Evolutionary conservation across 2,888 invertebrate species (phyloP).

Genomic region (Caenorhabditis wallacei): DNA sequence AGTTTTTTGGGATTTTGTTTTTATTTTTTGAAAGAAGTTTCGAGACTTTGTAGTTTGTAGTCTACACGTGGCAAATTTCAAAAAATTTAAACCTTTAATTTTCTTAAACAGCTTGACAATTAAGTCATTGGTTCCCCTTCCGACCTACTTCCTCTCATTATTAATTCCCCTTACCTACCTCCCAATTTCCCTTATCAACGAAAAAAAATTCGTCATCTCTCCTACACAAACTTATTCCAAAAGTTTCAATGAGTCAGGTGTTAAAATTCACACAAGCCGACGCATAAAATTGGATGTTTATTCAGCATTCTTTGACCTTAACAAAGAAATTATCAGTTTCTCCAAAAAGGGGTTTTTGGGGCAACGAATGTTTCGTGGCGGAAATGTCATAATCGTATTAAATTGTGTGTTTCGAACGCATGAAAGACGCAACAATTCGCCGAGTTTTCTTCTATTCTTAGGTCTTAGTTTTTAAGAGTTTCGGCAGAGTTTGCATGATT

Average conservation of each 20-base stretch:
- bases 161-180: too few relatives aligned
- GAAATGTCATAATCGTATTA: conserved; percentile 33
- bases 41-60: too few relatives aligned
- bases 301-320: neutral
- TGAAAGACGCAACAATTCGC: neutral
- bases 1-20: neutral
- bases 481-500: neutral
- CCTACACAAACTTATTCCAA: neutral
- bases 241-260: neutral
- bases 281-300: neutral
- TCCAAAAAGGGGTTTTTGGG: neutral
- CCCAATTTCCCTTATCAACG: too few relatives aligned
- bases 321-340: neutral
- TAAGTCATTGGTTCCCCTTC: too few relatives aligned
- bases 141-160: too few relatives aligned
- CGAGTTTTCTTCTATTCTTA: conserved; percentile 3
- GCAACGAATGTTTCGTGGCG: neutral
- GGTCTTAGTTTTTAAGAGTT: neutral
- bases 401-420: neutral
- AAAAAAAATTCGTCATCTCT: too few relatives aligned
- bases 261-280: neutral
- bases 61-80: too few relatives aligned
- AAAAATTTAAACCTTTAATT: too few relatives aligned
- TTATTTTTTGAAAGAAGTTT: neutral
- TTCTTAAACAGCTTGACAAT: too few relatives aligned